A percentile compares a stretch with the other conserved stretches of the same genome.
These are phyloP conservation scores for Petaurus breviceps DNA, from an alignment of 2,113 vertebrate genomes.

Conservation along the genomic window DNA sequence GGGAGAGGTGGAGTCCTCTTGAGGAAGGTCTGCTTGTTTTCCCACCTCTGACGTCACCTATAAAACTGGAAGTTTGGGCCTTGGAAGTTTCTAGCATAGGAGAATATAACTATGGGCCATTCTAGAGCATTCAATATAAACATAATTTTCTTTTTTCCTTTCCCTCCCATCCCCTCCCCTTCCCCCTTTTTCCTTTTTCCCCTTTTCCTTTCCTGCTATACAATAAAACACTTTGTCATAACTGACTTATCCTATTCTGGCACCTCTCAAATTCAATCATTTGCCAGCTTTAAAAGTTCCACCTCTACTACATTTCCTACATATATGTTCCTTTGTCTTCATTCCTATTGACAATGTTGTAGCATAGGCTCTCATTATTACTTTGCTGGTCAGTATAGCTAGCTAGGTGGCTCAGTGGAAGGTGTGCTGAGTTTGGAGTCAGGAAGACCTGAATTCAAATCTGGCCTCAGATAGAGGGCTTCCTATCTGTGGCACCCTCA, in stretches of 20 bases:
- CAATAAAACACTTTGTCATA: neutral
- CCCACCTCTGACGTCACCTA: neutral
- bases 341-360: neutral
- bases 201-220: neutral
- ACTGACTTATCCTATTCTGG: neutral
- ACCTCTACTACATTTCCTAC: neutral
- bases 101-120: neutral
- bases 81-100: neutral
- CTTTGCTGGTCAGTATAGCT: neutral
- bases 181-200: too few relatives aligned
- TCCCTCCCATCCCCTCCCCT: too few relatives aligned
- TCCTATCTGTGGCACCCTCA: too few relatives aligned
- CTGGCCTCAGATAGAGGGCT: too few relatives aligned
- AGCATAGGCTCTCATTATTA: neutral
- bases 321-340: neutral
- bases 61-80: neutral
- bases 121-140: too few relatives aligned
- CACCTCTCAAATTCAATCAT: neutral
- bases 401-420: neutral
- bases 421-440: neutral
- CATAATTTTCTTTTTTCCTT: too few relatives aligned
- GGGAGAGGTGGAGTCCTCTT: neutral
- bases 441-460: too few relatives aligned
- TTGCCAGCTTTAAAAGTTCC: neutral
- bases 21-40: neutral